A percentile compares a stretch with the other conserved stretches of the same genome.
Conservation (phyloP, 2,888 invertebrate genomes). For the Macropis europaea region DNA sequence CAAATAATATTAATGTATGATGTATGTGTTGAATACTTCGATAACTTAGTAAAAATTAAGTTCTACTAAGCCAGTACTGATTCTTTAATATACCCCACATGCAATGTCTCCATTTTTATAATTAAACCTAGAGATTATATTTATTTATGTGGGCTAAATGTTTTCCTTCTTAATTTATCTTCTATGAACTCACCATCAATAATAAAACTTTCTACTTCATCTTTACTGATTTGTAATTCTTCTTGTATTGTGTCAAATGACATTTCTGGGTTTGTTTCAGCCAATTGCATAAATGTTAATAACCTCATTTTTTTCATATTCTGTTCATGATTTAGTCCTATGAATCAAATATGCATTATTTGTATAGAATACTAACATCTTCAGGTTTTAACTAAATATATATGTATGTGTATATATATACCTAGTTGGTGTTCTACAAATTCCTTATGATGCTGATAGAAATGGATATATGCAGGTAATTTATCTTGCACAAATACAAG, state of each 20-base stretch:
- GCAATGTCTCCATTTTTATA: slow-evolving; percentile 30
- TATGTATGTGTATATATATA: too few relatives aligned
- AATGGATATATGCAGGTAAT: slow-evolving; percentile 93
- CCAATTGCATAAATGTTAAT: slow-evolving; percentile 98
- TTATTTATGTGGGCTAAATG: slow-evolving; percentile 30
- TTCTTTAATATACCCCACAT: slow-evolving; percentile 69
- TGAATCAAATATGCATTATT: background rate
- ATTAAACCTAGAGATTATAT: slow-evolving; percentile 21
- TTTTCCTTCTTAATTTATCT: background rate
- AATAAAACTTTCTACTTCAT: slow-evolving; percentile 97
- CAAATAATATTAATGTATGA: background rate
- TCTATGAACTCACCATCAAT: slow-evolving; percentile 88
- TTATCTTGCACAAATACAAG: slow-evolving; percentile 98
- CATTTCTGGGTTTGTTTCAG: slow-evolving; percentile 95
- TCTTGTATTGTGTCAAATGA: slow-evolving; percentile 93
- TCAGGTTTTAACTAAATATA: background rate
- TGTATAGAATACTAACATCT: background rate
- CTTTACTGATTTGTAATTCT: slow-evolving; percentile 92
- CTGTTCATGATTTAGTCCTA: slow-evolving; percentile 94
- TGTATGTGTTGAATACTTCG: slow-evolving; percentile 69
- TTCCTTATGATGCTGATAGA: slow-evolving; percentile 95
- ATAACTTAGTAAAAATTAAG: slow-evolving; percentile 69
- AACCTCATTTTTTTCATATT: slow-evolving; percentile 98
- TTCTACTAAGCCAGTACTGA: slow-evolving; percentile 73
- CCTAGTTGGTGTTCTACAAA: slow-evolving; percentile 86